These are phyloP conservation scores for Catocala nupta DNA, from an alignment of 2,888 invertebrate species.

Conservation along the genomic window DNA sequence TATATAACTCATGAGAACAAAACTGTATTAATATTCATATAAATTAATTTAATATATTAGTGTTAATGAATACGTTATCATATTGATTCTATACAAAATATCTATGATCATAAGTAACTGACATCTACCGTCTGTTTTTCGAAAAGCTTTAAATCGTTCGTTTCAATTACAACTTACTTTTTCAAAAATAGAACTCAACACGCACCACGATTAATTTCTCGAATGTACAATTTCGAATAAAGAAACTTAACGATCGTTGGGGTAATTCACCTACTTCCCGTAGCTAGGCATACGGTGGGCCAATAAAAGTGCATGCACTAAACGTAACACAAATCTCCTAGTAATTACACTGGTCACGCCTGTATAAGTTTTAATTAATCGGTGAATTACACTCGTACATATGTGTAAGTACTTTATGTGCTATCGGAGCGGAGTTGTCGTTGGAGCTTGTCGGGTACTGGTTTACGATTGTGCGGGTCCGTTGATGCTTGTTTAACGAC, in stretches of 20 bases:
- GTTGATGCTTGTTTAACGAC: slow-evolving; percentile 40
- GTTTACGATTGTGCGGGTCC: slow-evolving; percentile 62
- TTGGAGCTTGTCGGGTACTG: slow-evolving; percentile 62
- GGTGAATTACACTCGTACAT: slow-evolving; percentile 79
- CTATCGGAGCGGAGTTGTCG: slow-evolving; percentile 67
- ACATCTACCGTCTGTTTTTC: no score
- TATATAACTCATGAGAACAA: no score
- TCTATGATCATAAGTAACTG: no score
- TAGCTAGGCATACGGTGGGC: slow-evolving; percentile 38
- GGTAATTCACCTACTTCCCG: slow-evolving; percentile 64
- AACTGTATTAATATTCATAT: no score
- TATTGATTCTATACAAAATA: no score
- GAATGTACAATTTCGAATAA: slow-evolving; percentile 34
- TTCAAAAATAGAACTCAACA: slow-evolving; percentile 12
- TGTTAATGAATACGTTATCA: no score
- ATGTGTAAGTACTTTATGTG: slow-evolving; percentile 61
- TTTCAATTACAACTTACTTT: background rate
- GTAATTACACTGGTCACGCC: slow-evolving; percentile 81
- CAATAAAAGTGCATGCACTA: slow-evolving; percentile 62
- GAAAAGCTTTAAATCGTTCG: no score
- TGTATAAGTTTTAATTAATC: slow-evolving; percentile 86
- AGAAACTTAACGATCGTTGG: slow-evolving; percentile 50
- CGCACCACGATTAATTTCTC: slow-evolving; percentile 17
- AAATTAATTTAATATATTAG: no score
- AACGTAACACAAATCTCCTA: slow-evolving; percentile 73